Conservation (phyloP, 2,888 invertebrate species). For the Tillus elongatus region DNA sequence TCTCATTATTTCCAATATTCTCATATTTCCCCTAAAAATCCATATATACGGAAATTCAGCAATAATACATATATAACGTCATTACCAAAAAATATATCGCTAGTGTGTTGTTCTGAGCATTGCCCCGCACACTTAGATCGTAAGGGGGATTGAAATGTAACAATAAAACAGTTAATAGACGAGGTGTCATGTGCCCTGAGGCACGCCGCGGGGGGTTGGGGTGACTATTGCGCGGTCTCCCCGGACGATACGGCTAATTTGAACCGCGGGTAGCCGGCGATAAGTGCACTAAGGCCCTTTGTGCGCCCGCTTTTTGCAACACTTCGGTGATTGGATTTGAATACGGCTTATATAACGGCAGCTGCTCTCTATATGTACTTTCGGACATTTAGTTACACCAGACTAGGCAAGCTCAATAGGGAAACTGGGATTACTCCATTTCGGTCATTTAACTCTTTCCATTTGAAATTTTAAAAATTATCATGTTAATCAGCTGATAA, state of each 20-base stretch:
- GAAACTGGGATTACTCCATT: no score
- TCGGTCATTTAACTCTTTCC: no score
- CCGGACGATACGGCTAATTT: constrained; percentile 42
- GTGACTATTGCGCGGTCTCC: constrained; percentile 26
- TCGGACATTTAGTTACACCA: no score
- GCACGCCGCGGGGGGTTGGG: constrained; percentile 36
- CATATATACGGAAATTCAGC: constrained; percentile 32
- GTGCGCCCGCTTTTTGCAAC: constrained; percentile 34
- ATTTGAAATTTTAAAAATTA: no score
- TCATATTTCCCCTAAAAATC: constrained; percentile 26
- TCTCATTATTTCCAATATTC: constrained; percentile 31
- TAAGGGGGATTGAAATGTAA: constrained; percentile 40
- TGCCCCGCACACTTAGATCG: constrained; percentile 27
- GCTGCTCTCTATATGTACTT: no score
- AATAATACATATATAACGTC: constrained; percentile 33
- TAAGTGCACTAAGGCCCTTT: constrained; percentile 36
- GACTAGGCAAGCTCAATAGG: no score
- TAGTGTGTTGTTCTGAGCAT: constrained; percentile 27
- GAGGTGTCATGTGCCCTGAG: constrained; percentile 42
- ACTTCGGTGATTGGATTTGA: constrained; percentile 40
- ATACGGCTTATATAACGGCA: no score
- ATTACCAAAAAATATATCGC: constrained; percentile 36
- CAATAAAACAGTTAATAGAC: constrained; percentile 45
- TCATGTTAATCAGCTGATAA: no score
- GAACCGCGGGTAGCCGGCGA: constrained; percentile 42